Base-by-base conservation (phyloP, 2,888 invertebrate genomes). In the Trissolcus brochymenae region DNA sequence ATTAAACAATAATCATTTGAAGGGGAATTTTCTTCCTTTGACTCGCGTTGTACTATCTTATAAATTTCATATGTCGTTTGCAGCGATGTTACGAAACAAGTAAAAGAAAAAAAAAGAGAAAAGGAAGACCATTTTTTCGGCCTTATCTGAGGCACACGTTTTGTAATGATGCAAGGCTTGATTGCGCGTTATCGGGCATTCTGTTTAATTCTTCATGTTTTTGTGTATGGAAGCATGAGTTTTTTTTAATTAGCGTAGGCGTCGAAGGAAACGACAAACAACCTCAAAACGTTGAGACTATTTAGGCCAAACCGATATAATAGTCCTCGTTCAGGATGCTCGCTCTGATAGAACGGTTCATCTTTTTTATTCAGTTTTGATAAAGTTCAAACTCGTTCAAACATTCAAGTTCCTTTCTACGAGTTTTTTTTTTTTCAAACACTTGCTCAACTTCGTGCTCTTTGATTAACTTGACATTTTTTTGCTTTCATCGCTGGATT, bases 251-350 rank as follows among this genome's bases (percentile, higher is more conserved):
- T 77, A 64, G 43, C 68, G 77, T 77, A 64, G 72, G 77, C 77
- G 77, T 77, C 9, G 60, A 77, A 77, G 77, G 77, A 77, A 77
- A 50, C 56, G 77, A 73, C 77, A 76, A 76, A 76, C 67, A 77
- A 77, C 68, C 77, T 77, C 77, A 72, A 77, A 77, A 72, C 43
- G 55, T 64, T 60, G 19, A 55, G n/a, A 35, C 65, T 66, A 78
- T 78, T 78, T 74, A 78, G 78, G 78, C 73, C 78, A 78, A 73
- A 60, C 70, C 35, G 35, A 35, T 35, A 35, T 35, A 74, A 78
- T 78, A 76, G 76, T 76, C 66, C 76, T 76, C 51, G 70, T 76
- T 76, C 66, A 71, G 70, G 70, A 76, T 76, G 76, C 70, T 25
- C 62, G 59, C 57, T 25, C 40, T 62, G 68, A 75, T 75, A 68